phyloP scores from a whole-genome alignment of 2,113 vertebrate species.

The Coregonus clupeaformis region DNA sequence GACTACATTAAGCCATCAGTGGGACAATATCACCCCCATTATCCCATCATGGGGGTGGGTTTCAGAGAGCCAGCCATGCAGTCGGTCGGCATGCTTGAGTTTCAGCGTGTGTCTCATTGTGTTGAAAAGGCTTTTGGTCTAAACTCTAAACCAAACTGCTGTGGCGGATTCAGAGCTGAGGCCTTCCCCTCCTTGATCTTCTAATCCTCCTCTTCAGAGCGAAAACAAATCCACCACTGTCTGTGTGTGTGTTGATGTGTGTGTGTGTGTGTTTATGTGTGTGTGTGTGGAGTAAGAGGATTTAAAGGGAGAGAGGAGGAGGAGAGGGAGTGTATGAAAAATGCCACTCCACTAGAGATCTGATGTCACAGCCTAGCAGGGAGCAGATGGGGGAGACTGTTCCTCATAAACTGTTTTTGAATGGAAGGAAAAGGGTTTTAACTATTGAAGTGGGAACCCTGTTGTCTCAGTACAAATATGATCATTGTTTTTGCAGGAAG shows the following conservation, averaged over 20 bases:
- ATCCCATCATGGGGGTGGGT: background rate
- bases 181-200: conserved; percentile 67
- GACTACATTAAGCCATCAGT: background rate
- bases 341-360: conserved; percentile 30
- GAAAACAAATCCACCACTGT: conserved; percentile 72
- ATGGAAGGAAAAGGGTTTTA: too few species aligned
- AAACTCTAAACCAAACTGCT: conserved; percentile 64
- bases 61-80: background rate
- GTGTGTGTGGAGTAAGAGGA: conserved; percentile 64
- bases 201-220: conserved; percentile 78
- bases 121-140: conserved; percentile 58
- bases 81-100: background rate
- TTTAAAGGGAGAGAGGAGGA: conserved; percentile 49
- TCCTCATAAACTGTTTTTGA: background rate
- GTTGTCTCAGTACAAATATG: background rate
- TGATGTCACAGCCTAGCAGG: background rate
- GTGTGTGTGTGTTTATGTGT: too few species aligned
- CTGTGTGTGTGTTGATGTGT: conserved; percentile 32
- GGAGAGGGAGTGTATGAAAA: conserved; percentile 32
- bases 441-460: background rate
- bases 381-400: background rate
- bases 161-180: conserved; percentile 33
- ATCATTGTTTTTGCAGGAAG: background rate
- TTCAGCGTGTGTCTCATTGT: conserved; percentile 47
- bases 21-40: background rate